Conservation (phyloP, 2,888 invertebrate species). For the Lymantria monacha region DNA sequence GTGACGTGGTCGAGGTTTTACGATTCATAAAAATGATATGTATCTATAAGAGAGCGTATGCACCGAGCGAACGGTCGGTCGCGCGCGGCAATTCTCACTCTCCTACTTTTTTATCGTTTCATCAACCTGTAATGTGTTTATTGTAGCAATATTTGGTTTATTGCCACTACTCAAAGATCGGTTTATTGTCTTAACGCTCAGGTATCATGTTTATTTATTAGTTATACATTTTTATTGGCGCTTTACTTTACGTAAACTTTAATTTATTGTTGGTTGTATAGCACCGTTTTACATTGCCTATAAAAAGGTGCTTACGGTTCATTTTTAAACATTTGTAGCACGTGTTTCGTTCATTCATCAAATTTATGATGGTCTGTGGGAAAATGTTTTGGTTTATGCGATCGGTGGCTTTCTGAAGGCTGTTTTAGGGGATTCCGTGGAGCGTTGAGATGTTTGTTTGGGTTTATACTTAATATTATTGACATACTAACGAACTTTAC, state of each 20-base stretch:
- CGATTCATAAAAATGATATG: constrained; percentile 77
- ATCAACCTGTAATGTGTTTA: constrained; percentile 79
- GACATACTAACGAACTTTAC: neutral
- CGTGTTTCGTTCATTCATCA: constrained; percentile 82
- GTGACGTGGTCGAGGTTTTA: constrained; percentile 69
- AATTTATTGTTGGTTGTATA: constrained; percentile 80
- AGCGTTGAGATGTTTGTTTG: neutral
- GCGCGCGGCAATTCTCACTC: constrained; percentile 30
- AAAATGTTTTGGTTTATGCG: constrained; percentile 72
- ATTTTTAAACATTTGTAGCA: constrained; percentile 81
- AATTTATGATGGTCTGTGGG: constrained; percentile 79
- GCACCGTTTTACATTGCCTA: constrained; percentile 80
- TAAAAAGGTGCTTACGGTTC: constrained; percentile 78
- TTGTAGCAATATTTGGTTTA: constrained; percentile 81
- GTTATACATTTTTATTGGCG: constrained; percentile 82
- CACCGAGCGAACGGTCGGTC: constrained; percentile 30
- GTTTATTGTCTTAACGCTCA: constrained; percentile 80
- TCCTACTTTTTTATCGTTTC: constrained; percentile 66
- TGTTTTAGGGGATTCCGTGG: constrained; percentile 33
- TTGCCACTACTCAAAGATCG: constrained; percentile 74
- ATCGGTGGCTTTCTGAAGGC: constrained; percentile 43
- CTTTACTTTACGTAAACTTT: constrained; percentile 81
- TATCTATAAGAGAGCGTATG: constrained; percentile 57
- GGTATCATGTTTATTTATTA: constrained; percentile 82
- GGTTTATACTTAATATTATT: neutral